Percentiles rank a stretch among this genome's conserved stretches.
phyloP scores from a whole-genome alignment of 1,140 invertebrate genomes.

The Ectropis grisescens region DNA sequence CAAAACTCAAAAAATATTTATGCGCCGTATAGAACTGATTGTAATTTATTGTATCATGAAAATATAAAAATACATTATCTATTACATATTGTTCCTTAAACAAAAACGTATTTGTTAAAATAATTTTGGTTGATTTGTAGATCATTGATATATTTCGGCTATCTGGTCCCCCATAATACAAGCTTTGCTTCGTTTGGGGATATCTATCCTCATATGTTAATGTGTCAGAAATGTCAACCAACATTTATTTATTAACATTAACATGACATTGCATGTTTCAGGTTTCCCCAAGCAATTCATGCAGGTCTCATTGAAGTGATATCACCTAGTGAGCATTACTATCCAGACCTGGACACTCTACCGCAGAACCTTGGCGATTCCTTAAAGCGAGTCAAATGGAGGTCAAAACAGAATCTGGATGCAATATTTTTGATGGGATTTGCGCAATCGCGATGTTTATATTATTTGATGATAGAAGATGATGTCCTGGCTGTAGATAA shows the following conservation, averaged over 20 bases:
- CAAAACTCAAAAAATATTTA: too few species aligned
- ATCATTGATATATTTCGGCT: too few species aligned
- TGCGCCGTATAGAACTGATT: too few species aligned
- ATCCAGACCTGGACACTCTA: conserved; percentile 88
- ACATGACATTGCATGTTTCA: conserved; percentile 40
- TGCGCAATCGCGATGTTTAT: conserved; percentile 83
- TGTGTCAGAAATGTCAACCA: too few species aligned
- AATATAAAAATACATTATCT: too few species aligned
- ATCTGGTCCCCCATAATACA: too few species aligned
- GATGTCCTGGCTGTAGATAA: conserved; percentile 92
- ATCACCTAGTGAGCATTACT: conserved; percentile 87
- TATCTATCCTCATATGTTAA: too few species aligned
- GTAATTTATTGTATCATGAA: too few species aligned
- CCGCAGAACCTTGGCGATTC: conserved; percentile 89
- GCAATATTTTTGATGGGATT: conserved; percentile 98
- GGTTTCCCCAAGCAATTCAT: conserved; percentile 83
- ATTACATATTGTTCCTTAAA: too few species aligned
- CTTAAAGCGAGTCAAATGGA: conserved; percentile 90
- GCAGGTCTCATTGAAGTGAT: conserved; percentile 91
- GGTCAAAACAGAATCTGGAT: conserved; percentile 97
- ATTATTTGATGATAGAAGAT: conserved; percentile 94
- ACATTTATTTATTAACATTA: too few species aligned
- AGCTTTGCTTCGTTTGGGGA: too few species aligned
- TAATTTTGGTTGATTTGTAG: conserved; percentile 8
- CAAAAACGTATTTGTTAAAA: too few species aligned